These are phyloP conservation scores for Drosophila formosana DNA, from an alignment of 2,888 invertebrate species.

Conservation along the genomic window DNA sequence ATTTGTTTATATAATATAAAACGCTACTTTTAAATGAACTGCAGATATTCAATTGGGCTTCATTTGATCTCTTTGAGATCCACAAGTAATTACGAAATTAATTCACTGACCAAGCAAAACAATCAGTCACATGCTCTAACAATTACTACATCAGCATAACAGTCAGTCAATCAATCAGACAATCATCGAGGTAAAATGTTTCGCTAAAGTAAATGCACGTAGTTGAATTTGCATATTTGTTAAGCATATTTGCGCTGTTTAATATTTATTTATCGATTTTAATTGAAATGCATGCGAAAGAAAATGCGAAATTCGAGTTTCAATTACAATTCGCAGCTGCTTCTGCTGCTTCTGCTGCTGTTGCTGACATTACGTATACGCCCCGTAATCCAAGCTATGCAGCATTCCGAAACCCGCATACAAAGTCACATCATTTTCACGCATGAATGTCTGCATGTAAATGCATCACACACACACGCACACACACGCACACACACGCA, in stretches of 20 bases:
- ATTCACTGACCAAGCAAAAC: too few species aligned
- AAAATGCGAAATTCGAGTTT: constrained; percentile 17
- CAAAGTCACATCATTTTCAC: constrained; percentile 38
- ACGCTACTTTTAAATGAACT: too few species aligned
- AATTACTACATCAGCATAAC: too few species aligned
- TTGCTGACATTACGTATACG: constrained; percentile 58
- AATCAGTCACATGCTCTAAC: too few species aligned
- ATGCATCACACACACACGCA: constrained; percentile 17
- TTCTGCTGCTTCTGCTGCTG: constrained; percentile 14
- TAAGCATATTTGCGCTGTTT: constrained; percentile 7
- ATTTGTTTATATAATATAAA: too few species aligned
- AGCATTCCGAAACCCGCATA: constrained; percentile 17
- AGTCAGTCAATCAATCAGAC: background rate
- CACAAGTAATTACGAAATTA: too few species aligned
- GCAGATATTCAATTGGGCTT: too few species aligned
- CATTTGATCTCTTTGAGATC: too few species aligned
- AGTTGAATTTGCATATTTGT: background rate
- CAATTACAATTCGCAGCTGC: constrained; percentile 30
- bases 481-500: background rate
- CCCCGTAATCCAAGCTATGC: constrained; percentile 34
- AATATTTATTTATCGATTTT: constrained; percentile 23
- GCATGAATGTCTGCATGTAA: constrained; percentile 31
- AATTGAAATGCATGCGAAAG: constrained; percentile 23
- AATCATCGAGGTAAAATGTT: background rate
- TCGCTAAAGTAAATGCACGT: background rate